Percentiles rank a stretch among this genome's conserved stretches.
These are phyloP conservation scores for Laothoe populi DNA, from an alignment of 2,888 invertebrate genomes.

Conservation along the genomic window DNA sequence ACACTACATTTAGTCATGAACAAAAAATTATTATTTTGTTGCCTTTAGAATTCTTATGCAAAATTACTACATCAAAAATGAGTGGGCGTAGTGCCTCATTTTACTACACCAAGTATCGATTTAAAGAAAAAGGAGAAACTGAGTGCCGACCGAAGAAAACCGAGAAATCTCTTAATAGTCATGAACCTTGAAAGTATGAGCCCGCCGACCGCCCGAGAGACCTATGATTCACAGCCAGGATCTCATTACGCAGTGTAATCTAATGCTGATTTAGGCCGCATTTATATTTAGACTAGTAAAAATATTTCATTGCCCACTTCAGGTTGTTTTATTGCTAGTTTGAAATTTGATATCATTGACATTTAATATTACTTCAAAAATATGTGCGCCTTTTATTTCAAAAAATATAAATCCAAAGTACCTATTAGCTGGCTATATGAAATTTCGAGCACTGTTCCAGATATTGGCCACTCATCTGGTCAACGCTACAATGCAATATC, in stretches of 20 bases:
- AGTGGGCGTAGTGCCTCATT: neutral
- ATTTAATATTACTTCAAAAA: neutral
- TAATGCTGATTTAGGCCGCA: slow-evolving; percentile 57
- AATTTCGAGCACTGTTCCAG: slow-evolving; percentile 52
- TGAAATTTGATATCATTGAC: neutral
- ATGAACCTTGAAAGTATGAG: slow-evolving; percentile 72
- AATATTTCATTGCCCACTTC: slow-evolving; percentile 32
- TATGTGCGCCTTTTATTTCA: neutral
- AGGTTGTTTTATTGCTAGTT: neutral
- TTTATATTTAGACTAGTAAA: slow-evolving; percentile 59
- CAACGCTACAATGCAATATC: slow-evolving; percentile 74
- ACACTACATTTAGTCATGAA: too few relatives aligned
- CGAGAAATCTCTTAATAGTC: slow-evolving; percentile 64
- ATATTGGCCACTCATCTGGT: slow-evolving; percentile 74
- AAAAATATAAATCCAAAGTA: slow-evolving; percentile 24
- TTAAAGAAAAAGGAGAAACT: slow-evolving; percentile 23
- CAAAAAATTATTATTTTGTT: neutral
- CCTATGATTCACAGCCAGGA: slow-evolving; percentile 70
- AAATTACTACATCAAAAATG: neutral
- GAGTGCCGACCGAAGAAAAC: slow-evolving; percentile 57
- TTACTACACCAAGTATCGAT: slow-evolving; percentile 17
- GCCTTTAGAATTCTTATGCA: neutral
- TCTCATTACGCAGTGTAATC: slow-evolving; percentile 73
- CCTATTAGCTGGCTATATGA: slow-evolving; percentile 53
- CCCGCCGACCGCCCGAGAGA: slow-evolving; percentile 62